Base-by-base conservation (phyloP, 1,140 invertebrate species). In the Drosophila tani region DNA sequence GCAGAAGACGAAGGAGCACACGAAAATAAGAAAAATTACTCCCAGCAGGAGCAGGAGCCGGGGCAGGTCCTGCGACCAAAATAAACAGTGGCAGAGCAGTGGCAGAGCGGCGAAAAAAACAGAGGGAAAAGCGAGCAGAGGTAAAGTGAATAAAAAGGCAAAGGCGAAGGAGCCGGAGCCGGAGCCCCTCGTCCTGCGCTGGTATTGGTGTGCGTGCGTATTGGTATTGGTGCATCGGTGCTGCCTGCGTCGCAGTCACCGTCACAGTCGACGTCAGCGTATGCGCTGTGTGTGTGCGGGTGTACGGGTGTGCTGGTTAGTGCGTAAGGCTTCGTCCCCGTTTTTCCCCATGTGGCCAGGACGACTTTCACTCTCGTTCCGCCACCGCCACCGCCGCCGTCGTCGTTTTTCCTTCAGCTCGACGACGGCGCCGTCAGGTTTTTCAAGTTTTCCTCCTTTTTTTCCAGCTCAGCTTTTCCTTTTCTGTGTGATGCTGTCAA, bases 291-390 rank as follows among this genome's bases (percentile, higher is more conserved):
- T 71, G 14, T 19, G 32, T 60, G 46, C 19, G 47, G 24, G 53
- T 49, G 58, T 24, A 53, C 47, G 64, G 17, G 24, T 57, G 64
- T 47, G 11, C 24, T 43, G 14, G 68, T 43, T 15, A 66, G 65
- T 43, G 51, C 43, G 57, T 69, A 57, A 69, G 66, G 65, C 55
- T 60, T 50, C 68, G 49, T 66, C 45, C 68, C 67, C 78, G 70
- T 85, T 77, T 82, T 77, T 82, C 49, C 78, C 71, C 82, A 79
- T 85, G 83, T 87, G 76, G 76, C 71, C 75, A 77, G 70, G 80
- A 82, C 65, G 74, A 88, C 84, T 88, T 88, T 88, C 85, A 83
- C 74, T 88, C 86, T 87, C 81, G 49, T 80, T 60, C 45, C 46
- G 46, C 43, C 65, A 32, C 29, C 8, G 29, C 29, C 32, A 11